Conservation (phyloP, 2,888 invertebrate species). For the Ophion costatus region DNA sequence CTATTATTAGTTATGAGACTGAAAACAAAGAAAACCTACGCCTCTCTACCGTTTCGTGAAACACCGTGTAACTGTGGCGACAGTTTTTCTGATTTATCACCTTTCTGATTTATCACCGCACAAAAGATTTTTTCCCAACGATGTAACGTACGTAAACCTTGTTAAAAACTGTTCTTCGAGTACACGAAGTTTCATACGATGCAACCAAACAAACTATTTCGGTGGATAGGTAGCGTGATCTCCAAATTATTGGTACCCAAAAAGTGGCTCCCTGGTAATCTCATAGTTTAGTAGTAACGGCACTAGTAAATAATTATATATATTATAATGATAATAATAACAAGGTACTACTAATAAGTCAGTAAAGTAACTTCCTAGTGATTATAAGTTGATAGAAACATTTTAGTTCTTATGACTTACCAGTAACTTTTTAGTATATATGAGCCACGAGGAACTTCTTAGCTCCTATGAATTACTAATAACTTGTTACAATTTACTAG, state of each 20-base stretch:
- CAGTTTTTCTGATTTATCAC: slow-evolving; percentile 12
- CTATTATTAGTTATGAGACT: slow-evolving; percentile 78
- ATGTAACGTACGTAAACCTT: not conserved
- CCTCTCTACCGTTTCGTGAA: slow-evolving; percentile 39
- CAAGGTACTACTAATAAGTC: too few relatives aligned
- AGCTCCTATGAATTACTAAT: too few relatives aligned
- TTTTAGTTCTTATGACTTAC: not conserved
- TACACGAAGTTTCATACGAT: slow-evolving; percentile 24
- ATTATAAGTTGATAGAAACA: too few relatives aligned
- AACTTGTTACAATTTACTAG: too few relatives aligned
- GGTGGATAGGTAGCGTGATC: not conserved
- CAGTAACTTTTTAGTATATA: too few relatives aligned
- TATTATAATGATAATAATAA: too few relatives aligned
- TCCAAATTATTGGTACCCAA: too few relatives aligned
- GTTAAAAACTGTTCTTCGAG: not conserved
- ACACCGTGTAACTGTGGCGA: slow-evolving; percentile 28
- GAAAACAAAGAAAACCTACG: slow-evolving; percentile 68
- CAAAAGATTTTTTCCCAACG: not conserved
- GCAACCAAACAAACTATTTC: slow-evolving; percentile 7
- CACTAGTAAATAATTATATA: too few relatives aligned
- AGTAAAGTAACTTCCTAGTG: too few relatives aligned
- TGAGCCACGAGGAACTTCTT: too few relatives aligned
- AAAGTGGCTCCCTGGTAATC: too few relatives aligned
- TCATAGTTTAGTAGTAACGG: too few relatives aligned
- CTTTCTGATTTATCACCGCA: not conserved